These are phyloP conservation scores for Xylota sylvarum DNA, from an alignment of 2,888 invertebrate species.

Conservation along the genomic window DNA sequence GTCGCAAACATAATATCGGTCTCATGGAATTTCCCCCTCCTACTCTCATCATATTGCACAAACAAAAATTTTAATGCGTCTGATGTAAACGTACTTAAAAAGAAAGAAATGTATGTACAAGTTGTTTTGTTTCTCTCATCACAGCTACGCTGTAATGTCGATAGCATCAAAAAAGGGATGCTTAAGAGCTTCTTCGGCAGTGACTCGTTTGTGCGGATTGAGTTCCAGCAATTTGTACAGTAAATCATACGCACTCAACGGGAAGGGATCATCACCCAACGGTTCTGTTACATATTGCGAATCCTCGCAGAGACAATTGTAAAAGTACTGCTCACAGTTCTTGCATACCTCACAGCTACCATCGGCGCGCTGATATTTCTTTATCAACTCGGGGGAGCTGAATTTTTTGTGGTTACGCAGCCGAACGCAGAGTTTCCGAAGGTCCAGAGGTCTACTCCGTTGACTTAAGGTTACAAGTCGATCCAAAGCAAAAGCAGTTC, in stretches of 20 bases:
- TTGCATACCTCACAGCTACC: conserved; percentile 82
- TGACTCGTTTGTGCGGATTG: conserved; percentile 90
- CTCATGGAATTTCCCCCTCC: conserved; percentile 11
- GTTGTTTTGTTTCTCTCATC: background rate
- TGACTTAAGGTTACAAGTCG: conserved; percentile 86
- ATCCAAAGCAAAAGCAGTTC: conserved; percentile 88
- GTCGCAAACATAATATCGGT: conserved; percentile 12
- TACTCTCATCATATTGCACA: conserved; percentile 37
- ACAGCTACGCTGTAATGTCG: conserved; percentile 39
- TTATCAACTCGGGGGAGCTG: conserved; percentile 80
- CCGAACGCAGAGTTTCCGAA: conserved; percentile 85
- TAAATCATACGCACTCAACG: conserved; percentile 90
- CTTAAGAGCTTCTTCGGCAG: conserved; percentile 90
- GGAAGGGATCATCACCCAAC: conserved; percentile 86
- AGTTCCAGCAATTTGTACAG: conserved; percentile 90
- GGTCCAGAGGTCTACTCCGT: conserved; percentile 85
- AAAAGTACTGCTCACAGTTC: conserved; percentile 84
- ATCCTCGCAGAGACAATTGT: conserved; percentile 84
- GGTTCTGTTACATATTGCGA: conserved; percentile 81
- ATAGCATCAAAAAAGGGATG: conserved; percentile 89
- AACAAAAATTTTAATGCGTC: conserved; percentile 15
- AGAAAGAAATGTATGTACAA: conserved; percentile 14
- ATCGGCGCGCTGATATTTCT: conserved; percentile 80
- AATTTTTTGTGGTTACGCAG: conserved; percentile 83
- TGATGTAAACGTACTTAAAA: conserved; percentile 26